A percentile compares a stretch with the other conserved stretches of the same genome.
Evolutionary conservation across 2,888 invertebrate species (phyloP).

Genomic region (Malachius bipustulatus): DNA sequence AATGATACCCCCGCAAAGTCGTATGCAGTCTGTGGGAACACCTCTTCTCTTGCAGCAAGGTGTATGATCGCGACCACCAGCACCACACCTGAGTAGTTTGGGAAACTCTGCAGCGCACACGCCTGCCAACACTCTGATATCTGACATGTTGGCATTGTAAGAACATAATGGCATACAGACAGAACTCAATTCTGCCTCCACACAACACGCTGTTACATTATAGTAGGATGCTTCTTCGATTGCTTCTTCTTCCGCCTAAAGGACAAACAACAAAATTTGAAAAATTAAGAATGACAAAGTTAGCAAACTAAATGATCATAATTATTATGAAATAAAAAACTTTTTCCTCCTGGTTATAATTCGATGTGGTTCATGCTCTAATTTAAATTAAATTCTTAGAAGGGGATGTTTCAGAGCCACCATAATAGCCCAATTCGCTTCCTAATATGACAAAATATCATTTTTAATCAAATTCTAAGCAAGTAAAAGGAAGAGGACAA

Average conservation of each 20-base stretch:
- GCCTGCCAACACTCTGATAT: constrained; percentile 59
- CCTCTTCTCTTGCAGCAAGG: constrained; percentile 63
- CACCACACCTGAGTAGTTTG: constrained; percentile 52
- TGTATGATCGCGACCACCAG: constrained; percentile 61
- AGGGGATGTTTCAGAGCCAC: too few relatives aligned
- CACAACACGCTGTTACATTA: constrained; percentile 72
- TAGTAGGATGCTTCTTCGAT: constrained; percentile 50
- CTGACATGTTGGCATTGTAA: constrained; percentile 72
- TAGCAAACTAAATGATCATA: too few relatives aligned
- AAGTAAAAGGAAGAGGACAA: too few relatives aligned
- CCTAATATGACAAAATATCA: too few relatives aligned
- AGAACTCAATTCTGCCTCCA: constrained; percentile 52
- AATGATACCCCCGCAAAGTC: constrained; percentile 60
- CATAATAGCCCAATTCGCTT: too few relatives aligned
- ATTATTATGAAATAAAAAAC: constrained; percentile 3
- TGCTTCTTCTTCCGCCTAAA: constrained; percentile 46
- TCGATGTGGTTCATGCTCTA: too few relatives aligned
- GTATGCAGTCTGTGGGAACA: constrained; percentile 55
- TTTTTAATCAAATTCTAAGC: too few relatives aligned
- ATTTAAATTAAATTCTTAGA: too few relatives aligned
- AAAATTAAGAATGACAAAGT: too few relatives aligned
- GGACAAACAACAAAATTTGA: constrained; percentile 4
- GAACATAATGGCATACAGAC: constrained; percentile 69
- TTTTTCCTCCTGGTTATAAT: too few relatives aligned
- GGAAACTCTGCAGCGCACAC: constrained; percentile 68